phyloP scores from a whole-genome alignment of 2,888 invertebrate species.

The Synergus umbraculus region DNA sequence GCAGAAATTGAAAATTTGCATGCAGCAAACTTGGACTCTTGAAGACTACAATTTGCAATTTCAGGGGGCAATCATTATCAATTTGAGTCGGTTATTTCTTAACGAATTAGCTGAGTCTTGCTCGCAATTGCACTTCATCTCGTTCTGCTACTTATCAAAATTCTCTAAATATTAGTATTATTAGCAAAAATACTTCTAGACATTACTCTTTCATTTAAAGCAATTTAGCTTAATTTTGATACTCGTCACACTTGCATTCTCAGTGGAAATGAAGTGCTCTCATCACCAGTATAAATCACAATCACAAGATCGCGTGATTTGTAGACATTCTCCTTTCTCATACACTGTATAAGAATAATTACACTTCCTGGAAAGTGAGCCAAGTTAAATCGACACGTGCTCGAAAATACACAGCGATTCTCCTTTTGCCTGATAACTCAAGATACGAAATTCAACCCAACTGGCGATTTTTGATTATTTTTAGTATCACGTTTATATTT shows the following conservation, averaged over 20 bases:
- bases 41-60: conserved; percentile 13
- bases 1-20: conserved; percentile 17
- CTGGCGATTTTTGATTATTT: conserved; percentile 10
- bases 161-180: too few species aligned
- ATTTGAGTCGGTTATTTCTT: conserved; percentile 13
- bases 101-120: neutral
- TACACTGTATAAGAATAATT: conserved; percentile 14
- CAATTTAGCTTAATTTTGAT: conserved; percentile 12
- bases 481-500: neutral
- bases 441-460: neutral
- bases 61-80: conserved; percentile 2
- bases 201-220: neutral
- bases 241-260: neutral
- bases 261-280: conserved; percentile 9
- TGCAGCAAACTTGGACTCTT: neutral
- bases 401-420: neutral
- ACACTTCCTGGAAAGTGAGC: conserved; percentile 20
- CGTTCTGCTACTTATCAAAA: neutral
- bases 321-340: conserved; percentile 3
- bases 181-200: neutral
- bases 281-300: conserved; percentile 3
- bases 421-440: conserved; percentile 21
- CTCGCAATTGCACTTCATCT: neutral
- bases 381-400: neutral
- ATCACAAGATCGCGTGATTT: neutral